A percentile compares a stretch with the other conserved stretches of the same genome.
These are phyloP conservation scores for Exocentrus adspersus DNA, from an alignment of 2,888 invertebrate genomes.

Conservation along the genomic window DNA sequence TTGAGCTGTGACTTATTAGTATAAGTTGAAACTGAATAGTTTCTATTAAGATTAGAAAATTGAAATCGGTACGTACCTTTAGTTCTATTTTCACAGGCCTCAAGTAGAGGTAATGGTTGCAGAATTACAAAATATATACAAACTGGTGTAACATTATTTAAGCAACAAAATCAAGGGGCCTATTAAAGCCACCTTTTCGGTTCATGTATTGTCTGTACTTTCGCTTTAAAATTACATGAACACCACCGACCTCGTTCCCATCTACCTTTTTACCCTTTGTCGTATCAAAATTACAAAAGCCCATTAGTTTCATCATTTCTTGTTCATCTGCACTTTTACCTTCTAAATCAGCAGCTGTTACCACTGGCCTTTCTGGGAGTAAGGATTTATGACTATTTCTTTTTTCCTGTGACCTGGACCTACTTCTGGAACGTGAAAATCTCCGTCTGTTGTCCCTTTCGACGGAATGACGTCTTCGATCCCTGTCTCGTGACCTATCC, in stretches of 20 bases:
- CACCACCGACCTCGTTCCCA: constrained; percentile 93
- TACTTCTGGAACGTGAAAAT: constrained; percentile 57
- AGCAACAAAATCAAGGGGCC: constrained; percentile 96
- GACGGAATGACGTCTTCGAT: constrained; percentile 62
- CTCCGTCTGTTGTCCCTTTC: constrained; percentile 63
- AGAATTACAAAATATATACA: constrained; percentile 40
- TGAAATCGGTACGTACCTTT: no score
- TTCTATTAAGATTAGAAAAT: no score
- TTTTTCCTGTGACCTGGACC: constrained; percentile 55
- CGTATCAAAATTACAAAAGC: constrained; percentile 94
- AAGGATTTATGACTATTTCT: constrained; percentile 53
- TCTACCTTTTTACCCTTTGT: constrained; percentile 97
- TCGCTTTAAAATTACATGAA: constrained; percentile 94
- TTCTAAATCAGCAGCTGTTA: constrained; percentile 86
- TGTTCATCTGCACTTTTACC: constrained; percentile 92
- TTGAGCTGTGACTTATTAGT: no score
- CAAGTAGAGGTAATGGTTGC: constrained; percentile 45
- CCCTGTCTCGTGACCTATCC: constrained; percentile 61
- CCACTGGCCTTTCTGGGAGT: constrained; percentile 70
- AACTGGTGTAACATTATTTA: constrained; percentile 58
- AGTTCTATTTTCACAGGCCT: not conserved
- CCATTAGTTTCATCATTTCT: constrained; percentile 97
- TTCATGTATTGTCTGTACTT: constrained; percentile 99
- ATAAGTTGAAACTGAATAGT: no score
- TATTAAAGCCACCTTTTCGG: constrained; percentile 97